phyloP scores from a whole-genome alignment of 2,797 vertebrate genomes.

The Halcyon badia region DNA sequence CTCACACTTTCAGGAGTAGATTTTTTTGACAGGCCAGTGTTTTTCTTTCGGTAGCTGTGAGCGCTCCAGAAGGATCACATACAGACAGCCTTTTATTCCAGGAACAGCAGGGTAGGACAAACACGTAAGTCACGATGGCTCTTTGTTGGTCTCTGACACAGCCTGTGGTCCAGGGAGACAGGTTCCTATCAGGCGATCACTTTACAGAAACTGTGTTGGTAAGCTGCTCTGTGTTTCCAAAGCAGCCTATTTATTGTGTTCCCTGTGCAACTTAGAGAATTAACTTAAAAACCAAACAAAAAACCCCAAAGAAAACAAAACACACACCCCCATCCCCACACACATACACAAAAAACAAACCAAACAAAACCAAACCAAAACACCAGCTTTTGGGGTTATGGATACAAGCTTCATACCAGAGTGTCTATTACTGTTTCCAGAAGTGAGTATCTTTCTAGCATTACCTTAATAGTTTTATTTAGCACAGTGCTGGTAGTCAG shows the following conservation, averaged over 20 bases:
- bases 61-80: not conserved
- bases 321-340: too few relatives aligned
- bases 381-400: not conserved
- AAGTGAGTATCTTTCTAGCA: not conserved
- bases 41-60: not conserved
- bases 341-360: too few relatives aligned
- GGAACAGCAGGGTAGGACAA: not conserved
- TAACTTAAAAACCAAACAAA: not conserved
- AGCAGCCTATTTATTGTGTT: not conserved
- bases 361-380: too few relatives aligned
- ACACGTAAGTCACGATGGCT: accelerated
- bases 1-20: not conserved
- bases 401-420: not conserved
- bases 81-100: not conserved
- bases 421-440: not conserved
- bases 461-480: not conserved
- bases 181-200: not conserved
- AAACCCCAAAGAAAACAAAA: too few relatives aligned
- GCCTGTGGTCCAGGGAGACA: not conserved
- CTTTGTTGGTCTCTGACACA: not conserved
- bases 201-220: not conserved
- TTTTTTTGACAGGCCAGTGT: not conserved
- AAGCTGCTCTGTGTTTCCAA: not conserved
- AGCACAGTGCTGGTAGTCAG: not conserved
- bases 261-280: not conserved